A percentile compares a stretch with the other conserved stretches of the same genome.
Evolutionary conservation across 2,113 vertebrate species (phyloP).

Genomic region (Trochalopteron elliotii): DNA sequence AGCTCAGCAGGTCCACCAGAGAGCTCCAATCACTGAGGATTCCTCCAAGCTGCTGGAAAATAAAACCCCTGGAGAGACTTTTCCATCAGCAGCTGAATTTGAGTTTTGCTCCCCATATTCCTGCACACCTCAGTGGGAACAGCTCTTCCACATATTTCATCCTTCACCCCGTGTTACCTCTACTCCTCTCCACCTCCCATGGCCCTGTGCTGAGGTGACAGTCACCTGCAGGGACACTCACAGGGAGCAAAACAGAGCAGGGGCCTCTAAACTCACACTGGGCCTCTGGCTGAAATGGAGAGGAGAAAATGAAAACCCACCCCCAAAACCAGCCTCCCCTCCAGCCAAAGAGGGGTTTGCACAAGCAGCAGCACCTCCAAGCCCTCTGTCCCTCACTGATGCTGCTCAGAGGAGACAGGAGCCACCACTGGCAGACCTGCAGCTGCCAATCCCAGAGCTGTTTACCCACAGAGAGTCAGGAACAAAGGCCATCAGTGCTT

Average conservation of each 20-base stretch:
- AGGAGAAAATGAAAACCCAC: background rate
- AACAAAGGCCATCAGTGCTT: background rate
- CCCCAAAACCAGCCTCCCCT: background rate
- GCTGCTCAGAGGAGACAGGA: background rate
- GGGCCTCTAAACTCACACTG: fast-evolving
- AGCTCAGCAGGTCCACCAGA: background rate
- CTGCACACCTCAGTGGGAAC: background rate
- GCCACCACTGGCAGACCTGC: background rate
- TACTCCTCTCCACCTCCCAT: background rate
- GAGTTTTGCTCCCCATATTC: background rate
- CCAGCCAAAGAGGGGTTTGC: background rate
- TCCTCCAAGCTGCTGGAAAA: background rate
- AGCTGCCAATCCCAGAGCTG: background rate
- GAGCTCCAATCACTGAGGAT: background rate
- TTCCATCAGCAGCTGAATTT: background rate
- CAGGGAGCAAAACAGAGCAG: background rate
- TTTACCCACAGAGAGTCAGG: background rate
- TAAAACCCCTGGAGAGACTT: background rate
- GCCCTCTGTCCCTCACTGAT: background rate
- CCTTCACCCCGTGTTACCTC: background rate
- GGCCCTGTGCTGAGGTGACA: fast-evolving
- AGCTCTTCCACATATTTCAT: background rate
- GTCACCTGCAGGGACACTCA: background rate
- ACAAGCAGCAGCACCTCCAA: background rate
- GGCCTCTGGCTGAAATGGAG: background rate